A percentile compares a stretch with the other conserved stretches of the same genome.
These are phyloP conservation scores for Anoplophora glabripennis DNA, from an alignment of 1,140 invertebrate species.

Conservation along the genomic window DNA sequence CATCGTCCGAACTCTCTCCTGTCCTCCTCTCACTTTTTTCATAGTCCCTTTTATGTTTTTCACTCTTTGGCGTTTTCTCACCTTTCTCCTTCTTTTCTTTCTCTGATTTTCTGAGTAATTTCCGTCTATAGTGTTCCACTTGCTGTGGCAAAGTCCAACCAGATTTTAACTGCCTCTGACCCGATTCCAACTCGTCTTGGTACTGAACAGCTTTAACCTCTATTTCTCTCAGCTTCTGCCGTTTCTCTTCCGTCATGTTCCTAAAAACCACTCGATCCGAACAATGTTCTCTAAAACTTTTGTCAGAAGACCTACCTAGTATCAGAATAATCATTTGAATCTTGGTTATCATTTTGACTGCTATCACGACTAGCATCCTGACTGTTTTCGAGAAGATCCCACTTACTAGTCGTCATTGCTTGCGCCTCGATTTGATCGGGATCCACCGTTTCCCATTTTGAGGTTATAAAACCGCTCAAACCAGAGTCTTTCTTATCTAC, in stretches of 20 bases:
- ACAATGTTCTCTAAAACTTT: constrained; percentile 2
- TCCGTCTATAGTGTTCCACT: constrained; percentile 88
- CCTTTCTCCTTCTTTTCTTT: constrained; percentile 46
- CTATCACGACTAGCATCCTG: constrained; percentile 55
- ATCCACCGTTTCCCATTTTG: constrained; percentile 95
- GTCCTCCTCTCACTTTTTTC: constrained; percentile 39
- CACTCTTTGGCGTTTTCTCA: constrained; percentile 33
- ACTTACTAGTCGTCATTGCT: constrained; percentile 86
- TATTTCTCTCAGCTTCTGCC: constrained; percentile 84
- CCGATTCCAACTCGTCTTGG: constrained; percentile 93
- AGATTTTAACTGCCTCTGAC: constrained; percentile 70
- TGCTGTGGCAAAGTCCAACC: constrained; percentile 78
- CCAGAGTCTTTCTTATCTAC: constrained; percentile 24
- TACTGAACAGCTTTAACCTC: constrained; percentile 94
- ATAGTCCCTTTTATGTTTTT: constrained; percentile 44
- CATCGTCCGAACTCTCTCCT: constrained; percentile 44
- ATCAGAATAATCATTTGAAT: constrained; percentile 43
- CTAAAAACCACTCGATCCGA: constrained; percentile 28
- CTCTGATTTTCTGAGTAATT: constrained; percentile 73
- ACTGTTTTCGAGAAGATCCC: constrained; percentile 61
- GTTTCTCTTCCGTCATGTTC: constrained; percentile 66
- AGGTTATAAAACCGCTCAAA: constrained; percentile 72
- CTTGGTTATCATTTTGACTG: constrained; percentile 47
- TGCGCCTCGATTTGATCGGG: constrained; percentile 81
- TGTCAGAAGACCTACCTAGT: constrained; percentile 30